Percentiles rank a stretch among this genome's conserved stretches.
Evolutionary conservation across 2,888 invertebrate genomes (phyloP).

Genomic region (Embidobia sp.): DNA sequence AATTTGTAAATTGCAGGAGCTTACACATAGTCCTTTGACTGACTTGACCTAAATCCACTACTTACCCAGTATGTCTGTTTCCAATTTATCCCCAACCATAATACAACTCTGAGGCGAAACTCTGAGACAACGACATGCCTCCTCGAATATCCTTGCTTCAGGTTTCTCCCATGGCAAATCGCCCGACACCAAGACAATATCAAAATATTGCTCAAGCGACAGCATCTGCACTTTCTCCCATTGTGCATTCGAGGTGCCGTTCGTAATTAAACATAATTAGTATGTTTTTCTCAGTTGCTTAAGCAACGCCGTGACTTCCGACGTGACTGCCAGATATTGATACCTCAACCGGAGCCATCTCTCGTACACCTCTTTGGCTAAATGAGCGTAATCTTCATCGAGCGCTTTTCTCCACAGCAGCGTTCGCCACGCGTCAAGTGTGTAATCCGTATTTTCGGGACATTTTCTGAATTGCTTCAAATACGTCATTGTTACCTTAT

Average conservation of each 20-base stretch:
- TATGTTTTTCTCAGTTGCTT: slow-evolving; percentile 88
- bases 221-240: slow-evolving; percentile 93
- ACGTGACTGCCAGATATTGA: slow-evolving; percentile 87
- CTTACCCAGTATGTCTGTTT: slow-evolving; percentile 89
- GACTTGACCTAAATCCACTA: background rate
- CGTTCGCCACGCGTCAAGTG: slow-evolving; percentile 89
- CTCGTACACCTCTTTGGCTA: slow-evolving; percentile 88
- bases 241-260: slow-evolving; percentile 92
- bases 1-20: too few species aligned
- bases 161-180: slow-evolving; percentile 95
- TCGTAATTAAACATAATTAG: slow-evolving; percentile 91
- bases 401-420: slow-evolving; percentile 90
- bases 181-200: slow-evolving; percentile 90
- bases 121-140: slow-evolving; percentile 89
- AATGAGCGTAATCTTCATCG: slow-evolving; percentile 87
- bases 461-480: slow-evolving; percentile 90
- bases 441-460: slow-evolving; percentile 89
- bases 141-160: slow-evolving; percentile 90
- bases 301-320: slow-evolving; percentile 87
- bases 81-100: slow-evolving; percentile 94
- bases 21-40: too few species aligned
- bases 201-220: slow-evolving; percentile 88
- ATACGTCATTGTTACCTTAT: slow-evolving; percentile 86
- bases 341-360: slow-evolving; percentile 92
- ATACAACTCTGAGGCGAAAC: slow-evolving; percentile 89